Percentiles rank a stretch among this genome's conserved stretches.
phyloP scores from a whole-genome alignment of 2,797 vertebrate genomes.

The Scarus forsteni region DNA sequence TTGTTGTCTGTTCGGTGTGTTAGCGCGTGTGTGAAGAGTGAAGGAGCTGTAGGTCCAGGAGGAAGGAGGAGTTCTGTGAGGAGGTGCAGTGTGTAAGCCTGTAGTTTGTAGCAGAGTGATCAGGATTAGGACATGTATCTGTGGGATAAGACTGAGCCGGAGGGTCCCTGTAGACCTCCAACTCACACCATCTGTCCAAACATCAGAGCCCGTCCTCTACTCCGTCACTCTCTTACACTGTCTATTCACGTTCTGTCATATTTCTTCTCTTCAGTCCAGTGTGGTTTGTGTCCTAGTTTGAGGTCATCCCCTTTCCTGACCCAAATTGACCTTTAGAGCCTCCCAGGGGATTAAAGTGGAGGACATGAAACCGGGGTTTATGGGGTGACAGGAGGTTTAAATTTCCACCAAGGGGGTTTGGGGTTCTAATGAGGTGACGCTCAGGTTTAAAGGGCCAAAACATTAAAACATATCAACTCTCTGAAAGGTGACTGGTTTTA shows the following conservation, averaged over 20 bases:
- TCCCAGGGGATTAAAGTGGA: constrained; percentile 43
- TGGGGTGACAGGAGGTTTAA: constrained; percentile 48
- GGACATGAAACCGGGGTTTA: constrained; percentile 50
- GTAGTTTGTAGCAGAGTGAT: constrained; percentile 76
- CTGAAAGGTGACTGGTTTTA: not conserved
- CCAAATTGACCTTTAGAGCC: constrained; percentile 39
- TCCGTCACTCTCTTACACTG: constrained; percentile 49
- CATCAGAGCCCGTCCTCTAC: constrained; percentile 22
- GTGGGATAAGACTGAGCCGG: constrained; percentile 73
- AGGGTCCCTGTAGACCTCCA: constrained; percentile 59
- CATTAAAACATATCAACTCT: not conserved
- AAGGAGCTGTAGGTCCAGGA: constrained; percentile 39
- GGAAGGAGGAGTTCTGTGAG: constrained; percentile 25
- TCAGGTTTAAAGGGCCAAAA: constrained; percentile 31
- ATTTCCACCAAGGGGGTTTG: constrained; percentile 23
- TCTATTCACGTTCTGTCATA: not conserved
- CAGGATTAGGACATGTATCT: constrained; percentile 85
- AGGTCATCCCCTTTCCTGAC: constrained; percentile 22
- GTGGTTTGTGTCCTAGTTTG: constrained; percentile 5
- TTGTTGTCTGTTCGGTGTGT: not conserved
- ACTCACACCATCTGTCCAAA: constrained; percentile 74
- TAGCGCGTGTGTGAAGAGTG: constrained; percentile 53
- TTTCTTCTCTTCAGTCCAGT: not conserved
- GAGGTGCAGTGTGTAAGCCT: constrained; percentile 78
- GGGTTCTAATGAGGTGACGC: not conserved